phyloP scores from a whole-genome alignment of 1,140 invertebrate genomes.

The Pseudomyrmex dendroicus region DNA sequence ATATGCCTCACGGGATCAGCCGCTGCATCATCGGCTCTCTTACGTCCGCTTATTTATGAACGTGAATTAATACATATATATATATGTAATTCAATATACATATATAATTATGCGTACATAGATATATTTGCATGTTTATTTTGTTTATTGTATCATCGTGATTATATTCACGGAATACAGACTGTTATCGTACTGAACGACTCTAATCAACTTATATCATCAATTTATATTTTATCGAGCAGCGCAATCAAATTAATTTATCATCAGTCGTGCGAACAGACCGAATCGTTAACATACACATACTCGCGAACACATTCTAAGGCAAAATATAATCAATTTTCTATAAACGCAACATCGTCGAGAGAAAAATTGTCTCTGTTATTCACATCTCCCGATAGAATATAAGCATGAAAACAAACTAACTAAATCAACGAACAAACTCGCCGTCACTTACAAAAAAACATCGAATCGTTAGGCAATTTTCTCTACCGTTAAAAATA shows the following conservation, averaged over 20 bases:
- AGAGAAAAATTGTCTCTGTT: background rate
- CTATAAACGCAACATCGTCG: background rate
- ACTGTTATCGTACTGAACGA: background rate
- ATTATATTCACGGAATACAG: background rate
- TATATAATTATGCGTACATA: too few species aligned
- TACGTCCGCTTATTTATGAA: constrained; percentile 19
- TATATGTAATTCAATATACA: too few species aligned
- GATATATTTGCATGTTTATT: constrained; percentile 1
- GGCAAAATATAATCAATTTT: background rate
- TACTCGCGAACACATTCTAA: background rate
- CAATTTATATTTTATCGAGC: background rate
- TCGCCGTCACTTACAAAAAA: too few species aligned
- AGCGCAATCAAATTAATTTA: background rate
- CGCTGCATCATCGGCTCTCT: constrained; percentile 2
- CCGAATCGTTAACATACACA: constrained; percentile 8
- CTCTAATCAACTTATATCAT: background rate
- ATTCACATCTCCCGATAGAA: too few species aligned
- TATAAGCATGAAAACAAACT: too few species aligned
- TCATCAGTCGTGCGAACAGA: background rate
- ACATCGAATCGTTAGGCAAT: too few species aligned
- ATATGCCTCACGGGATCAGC: constrained; percentile 10
- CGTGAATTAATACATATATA: background rate
- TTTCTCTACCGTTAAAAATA: background rate
- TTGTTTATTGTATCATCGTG: background rate
- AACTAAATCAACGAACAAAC: too few species aligned